These are phyloP conservation scores for Eudasyphora cyanicolor DNA, from an alignment of 2,888 invertebrate genomes.

Conservation along the genomic window DNA sequence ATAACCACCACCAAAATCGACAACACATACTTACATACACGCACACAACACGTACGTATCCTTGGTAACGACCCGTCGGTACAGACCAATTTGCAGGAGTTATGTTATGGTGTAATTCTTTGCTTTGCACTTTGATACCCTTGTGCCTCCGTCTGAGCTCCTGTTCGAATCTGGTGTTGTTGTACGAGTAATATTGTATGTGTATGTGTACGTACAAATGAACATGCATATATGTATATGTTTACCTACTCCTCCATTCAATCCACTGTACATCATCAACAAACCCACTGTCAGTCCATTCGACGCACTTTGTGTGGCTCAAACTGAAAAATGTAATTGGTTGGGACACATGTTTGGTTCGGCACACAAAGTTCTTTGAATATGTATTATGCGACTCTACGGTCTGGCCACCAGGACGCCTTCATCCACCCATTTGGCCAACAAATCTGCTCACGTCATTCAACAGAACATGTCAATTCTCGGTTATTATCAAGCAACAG, in stretches of 20 bases:
- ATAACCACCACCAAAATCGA: no score
- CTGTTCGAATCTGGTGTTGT: constrained; percentile 56
- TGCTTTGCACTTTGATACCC: constrained; percentile 19
- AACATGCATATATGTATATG: neutral
- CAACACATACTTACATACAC: no score
- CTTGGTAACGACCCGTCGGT: neutral
- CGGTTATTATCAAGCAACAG: constrained; percentile 55
- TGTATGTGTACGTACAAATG: neutral
- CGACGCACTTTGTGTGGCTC: neutral
- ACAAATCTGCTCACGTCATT: constrained; percentile 49
- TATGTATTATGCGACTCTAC: neutral
- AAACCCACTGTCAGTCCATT: neutral
- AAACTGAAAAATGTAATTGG: no score
- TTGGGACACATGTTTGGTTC: constrained; percentile 28
- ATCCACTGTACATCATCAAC: no score
- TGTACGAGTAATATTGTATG: constrained; percentile 57
- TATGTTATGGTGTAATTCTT: constrained; percentile 12
- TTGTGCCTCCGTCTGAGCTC: constrained; percentile 38
- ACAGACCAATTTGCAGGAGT: constrained; percentile 7
- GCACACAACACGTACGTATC: neutral
- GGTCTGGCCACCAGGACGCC: no score
- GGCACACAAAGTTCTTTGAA: neutral
- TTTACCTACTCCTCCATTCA: neutral
- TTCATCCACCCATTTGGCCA: neutral
- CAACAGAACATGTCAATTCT: constrained; percentile 41